Evolutionary conservation across 1,140 invertebrate species (phyloP).

Genomic region (Holcopasites calliopsidis): DNA sequence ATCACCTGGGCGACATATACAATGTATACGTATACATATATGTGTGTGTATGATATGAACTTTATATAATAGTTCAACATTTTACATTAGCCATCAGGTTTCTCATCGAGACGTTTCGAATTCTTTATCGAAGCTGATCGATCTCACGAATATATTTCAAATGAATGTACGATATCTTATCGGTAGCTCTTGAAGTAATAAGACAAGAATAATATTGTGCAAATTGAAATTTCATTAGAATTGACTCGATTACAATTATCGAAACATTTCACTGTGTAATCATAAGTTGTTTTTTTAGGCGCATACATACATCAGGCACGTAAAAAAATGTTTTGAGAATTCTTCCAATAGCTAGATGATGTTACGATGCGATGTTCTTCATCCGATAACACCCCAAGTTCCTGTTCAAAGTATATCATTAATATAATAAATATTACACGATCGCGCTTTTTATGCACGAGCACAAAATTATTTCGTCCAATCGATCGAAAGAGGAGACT

Average conservation of each 20-base stretch:
- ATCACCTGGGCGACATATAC: too few relatives aligned
- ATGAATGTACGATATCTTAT: too few relatives aligned
- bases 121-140: too few relatives aligned
- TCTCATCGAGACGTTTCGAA: too few relatives aligned
- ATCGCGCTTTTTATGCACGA: background rate
- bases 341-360: background rate
- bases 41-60: too few relatives aligned
- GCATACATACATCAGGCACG: background rate
- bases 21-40: too few relatives aligned
- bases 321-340: constrained; percentile 12
- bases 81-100: too few relatives aligned
- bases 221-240: background rate
- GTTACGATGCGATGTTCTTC: background rate
- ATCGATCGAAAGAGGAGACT: background rate
- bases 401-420: background rate
- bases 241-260: background rate
- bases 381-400: background rate
- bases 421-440: background rate
- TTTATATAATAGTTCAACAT: too few relatives aligned
- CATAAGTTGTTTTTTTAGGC: constrained; percentile 4
- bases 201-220: background rate
- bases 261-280: background rate
- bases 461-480: constrained; percentile 11
- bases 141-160: too few relatives aligned
- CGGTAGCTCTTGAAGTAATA: too few relatives aligned